phyloP scores from a whole-genome alignment of 2,797 vertebrate genomes.

The Malurus splendens region DNA sequence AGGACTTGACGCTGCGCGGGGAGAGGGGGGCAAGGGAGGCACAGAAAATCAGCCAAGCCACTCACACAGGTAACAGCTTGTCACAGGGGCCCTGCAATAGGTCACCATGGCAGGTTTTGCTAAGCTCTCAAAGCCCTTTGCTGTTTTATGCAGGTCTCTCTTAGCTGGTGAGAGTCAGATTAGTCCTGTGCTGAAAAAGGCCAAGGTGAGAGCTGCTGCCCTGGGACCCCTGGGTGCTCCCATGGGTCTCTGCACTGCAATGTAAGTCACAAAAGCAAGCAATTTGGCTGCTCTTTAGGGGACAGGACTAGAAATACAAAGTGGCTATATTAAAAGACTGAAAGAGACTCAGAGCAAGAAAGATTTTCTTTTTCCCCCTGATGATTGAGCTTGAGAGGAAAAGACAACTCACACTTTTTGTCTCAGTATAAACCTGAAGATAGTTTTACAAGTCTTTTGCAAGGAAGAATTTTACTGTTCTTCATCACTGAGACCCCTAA shows the following conservation, averaged over 20 bases:
- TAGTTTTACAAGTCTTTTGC: background rate
- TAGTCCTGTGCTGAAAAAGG: background rate
- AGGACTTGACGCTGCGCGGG: slow-evolving; percentile 89
- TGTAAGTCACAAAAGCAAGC: background rate
- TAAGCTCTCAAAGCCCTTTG: background rate
- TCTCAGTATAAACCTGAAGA: background rate
- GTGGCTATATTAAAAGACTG: background rate
- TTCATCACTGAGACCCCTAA: background rate
- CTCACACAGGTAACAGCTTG: background rate
- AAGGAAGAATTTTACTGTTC: background rate
- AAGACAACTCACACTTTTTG: background rate
- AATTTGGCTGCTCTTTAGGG: background rate
- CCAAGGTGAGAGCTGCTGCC: background rate
- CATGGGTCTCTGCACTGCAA: background rate
- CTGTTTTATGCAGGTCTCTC: background rate
- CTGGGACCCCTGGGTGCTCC: background rate
- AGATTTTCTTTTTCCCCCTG: fast-evolving
- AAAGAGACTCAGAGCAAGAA: background rate
- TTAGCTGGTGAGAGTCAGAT: background rate
- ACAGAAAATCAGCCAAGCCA: background rate
- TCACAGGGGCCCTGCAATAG: background rate
- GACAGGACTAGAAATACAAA: background rate
- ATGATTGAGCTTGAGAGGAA: background rate
- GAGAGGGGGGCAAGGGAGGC: background rate
- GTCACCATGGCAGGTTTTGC: background rate